Evolutionary conservation across 2,888 invertebrate genomes (phyloP).

Genomic region (Cheilosia impressa): DNA sequence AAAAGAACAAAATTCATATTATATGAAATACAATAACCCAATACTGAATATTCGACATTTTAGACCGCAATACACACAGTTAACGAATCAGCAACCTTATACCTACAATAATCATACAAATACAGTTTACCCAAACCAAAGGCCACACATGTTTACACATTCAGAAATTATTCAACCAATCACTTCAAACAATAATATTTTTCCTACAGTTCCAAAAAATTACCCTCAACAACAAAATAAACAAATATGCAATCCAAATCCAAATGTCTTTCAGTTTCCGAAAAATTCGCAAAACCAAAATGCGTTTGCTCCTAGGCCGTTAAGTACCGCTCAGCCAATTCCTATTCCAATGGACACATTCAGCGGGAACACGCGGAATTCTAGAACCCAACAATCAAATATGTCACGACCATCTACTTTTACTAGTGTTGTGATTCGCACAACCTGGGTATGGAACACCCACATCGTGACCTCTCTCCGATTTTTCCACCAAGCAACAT

Average conservation of each 20-base stretch:
- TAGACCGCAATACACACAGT: background rate
- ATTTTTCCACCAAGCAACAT: too few species aligned
- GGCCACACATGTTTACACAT: background rate
- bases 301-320: background rate
- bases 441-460: too few species aligned
- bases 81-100: background rate
- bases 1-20: slow-evolving; percentile 17
- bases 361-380: background rate
- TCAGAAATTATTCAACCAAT: background rate
- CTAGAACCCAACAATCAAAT: slow-evolving; percentile 3
- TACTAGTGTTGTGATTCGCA: too few species aligned
- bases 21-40: background rate
- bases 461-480: too few species aligned
- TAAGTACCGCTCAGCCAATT: background rate
- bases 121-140: background rate
- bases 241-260: background rate
- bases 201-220: background rate
- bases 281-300: background rate
- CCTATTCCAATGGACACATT: background rate
- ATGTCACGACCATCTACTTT: background rate
- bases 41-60: background rate
- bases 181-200: background rate
- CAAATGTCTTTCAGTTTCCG: background rate
- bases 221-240: slow-evolving; percentile 5
- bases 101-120: background rate